Evolutionary conservation across 1,140 invertebrate species (phyloP).

Genomic region (Ectropis grisescens): DNA sequence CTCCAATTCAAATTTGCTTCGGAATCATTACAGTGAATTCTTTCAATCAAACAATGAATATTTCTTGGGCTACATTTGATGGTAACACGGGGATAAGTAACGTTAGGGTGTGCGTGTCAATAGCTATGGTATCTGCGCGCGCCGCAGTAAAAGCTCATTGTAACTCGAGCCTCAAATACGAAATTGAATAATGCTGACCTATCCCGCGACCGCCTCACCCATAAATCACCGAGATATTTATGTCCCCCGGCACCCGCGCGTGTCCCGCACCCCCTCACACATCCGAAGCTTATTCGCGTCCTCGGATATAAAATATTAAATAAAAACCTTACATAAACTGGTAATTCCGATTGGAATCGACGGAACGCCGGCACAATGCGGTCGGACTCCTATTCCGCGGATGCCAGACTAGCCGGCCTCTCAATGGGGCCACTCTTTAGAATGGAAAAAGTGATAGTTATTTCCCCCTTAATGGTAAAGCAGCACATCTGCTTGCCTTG

Average conservation of each 20-base stretch:
- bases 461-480: constrained; percentile 6
- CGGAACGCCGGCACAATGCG: constrained; percentile 33
- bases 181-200: constrained; percentile 71
- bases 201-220: constrained; percentile 64
- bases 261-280: constrained; percentile 23
- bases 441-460: constrained; percentile 23
- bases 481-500: not conserved
- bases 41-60: no score
- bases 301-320: constrained; percentile 62
- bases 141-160: constrained; percentile 64
- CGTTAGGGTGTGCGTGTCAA: no score
- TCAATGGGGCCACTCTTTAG: constrained; percentile 27
- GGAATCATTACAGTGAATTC: no score
- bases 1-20: no score
- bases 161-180: constrained; percentile 66
- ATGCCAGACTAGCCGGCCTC: constrained; percentile 35
- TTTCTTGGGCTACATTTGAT: no score
- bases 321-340: constrained; percentile 65
- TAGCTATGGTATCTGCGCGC: constrained; percentile 51
- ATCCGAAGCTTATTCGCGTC: constrained; percentile 38
- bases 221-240: constrained; percentile 70
- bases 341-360: constrained; percentile 60
- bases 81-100: no score
- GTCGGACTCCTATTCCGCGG: constrained; percentile 48
- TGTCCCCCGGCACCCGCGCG: constrained; percentile 50